A percentile compares a stretch with the other conserved stretches of the same genome.
Evolutionary conservation across 2,113 vertebrate species (phyloP).

Genomic region (Pseudorectes ferrugineus): DNA sequence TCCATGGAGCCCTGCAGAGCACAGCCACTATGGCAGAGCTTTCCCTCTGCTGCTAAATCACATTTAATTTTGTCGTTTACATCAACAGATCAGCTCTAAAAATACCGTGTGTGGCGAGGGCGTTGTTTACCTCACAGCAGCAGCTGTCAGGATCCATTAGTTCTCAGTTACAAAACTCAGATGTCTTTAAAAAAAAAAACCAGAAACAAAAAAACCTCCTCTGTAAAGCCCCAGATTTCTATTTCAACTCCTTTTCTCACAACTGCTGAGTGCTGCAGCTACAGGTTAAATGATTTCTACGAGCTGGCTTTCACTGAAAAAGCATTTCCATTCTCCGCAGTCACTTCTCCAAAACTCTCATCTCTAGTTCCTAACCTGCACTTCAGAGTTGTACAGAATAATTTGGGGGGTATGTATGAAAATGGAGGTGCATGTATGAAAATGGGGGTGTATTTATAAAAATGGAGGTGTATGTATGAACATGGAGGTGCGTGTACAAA

Average conservation of each 20-base stretch:
- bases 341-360: background rate
- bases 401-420: rapidly evolving
- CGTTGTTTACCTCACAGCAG: background rate
- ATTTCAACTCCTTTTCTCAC: background rate
- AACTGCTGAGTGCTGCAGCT: background rate
- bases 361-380: background rate
- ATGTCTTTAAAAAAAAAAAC: background rate
- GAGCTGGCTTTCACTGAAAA: background rate
- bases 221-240: background rate
- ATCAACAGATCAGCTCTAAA: background rate
- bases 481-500: background rate
- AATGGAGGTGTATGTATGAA: rapidly evolving
- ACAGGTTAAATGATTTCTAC: rapidly evolving
- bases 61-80: background rate
- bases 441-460: background rate
- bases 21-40: background rate
- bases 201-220: background rate
- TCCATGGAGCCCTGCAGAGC: background rate
- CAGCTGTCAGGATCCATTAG: background rate
- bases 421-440: background rate
- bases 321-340: rapidly evolving
- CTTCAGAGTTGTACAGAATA: background rate
- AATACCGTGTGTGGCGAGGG: background rate
- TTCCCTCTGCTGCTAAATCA: background rate
- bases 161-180: background rate